Conservation (phyloP, 2,797 vertebrate genomes). For the Clarias pachynema region DNA sequence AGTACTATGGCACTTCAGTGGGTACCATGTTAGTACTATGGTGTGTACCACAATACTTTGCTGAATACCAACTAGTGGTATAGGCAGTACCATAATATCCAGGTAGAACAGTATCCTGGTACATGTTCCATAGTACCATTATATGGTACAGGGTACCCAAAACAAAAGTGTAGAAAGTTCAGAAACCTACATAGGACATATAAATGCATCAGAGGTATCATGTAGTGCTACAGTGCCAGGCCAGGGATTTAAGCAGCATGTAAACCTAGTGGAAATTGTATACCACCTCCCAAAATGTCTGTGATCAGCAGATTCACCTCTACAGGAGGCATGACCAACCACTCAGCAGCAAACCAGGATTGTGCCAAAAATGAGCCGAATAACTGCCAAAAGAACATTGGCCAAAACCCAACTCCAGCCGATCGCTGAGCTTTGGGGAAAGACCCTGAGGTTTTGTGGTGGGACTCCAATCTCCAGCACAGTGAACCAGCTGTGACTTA, state of each 20-base stretch:
- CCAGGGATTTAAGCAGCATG: slow-evolving; percentile 19
- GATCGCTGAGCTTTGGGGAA: slow-evolving; percentile 3
- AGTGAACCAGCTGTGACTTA: background rate
- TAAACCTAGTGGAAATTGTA: slow-evolving; percentile 16
- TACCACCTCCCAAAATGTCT: background rate
- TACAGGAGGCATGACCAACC: slow-evolving; percentile 17
- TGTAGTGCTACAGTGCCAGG: background rate
- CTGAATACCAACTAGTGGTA: too few species aligned
- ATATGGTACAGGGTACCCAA: background rate
- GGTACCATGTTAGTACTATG: too few species aligned
- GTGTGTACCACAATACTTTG: too few species aligned
- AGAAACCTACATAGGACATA: background rate
- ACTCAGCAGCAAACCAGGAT: slow-evolving; percentile 14
- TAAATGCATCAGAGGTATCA: slow-evolving; percentile 9
- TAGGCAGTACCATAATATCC: too few species aligned
- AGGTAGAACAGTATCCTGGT: too few species aligned
- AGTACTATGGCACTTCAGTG: too few species aligned
- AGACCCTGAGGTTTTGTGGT: slow-evolving; percentile 9
- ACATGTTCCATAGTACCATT: too few species aligned
- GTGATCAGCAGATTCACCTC: slow-evolving; percentile 17
- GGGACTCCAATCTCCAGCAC: background rate
- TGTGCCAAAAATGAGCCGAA: background rate
- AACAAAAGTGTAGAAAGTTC: background rate
- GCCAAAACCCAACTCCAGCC: slow-evolving; percentile 17
- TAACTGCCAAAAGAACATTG: slow-evolving; percentile 17